Base-by-base conservation (phyloP, 2,113 vertebrate genomes). In the Marcusenius ussheri region DNA sequence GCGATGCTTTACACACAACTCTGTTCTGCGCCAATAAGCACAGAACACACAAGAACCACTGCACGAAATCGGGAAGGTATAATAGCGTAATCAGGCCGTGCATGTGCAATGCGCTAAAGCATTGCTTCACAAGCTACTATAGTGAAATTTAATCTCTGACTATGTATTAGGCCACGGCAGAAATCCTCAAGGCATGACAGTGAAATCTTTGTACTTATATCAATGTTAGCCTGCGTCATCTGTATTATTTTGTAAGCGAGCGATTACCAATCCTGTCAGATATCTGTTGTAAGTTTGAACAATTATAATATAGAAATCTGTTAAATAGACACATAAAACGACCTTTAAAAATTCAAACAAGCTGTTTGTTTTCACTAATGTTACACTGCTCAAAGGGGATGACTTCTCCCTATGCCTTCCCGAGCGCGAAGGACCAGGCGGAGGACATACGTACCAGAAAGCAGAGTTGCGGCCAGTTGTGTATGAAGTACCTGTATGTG, bases 401-500 rank as follows among this genome's bases (percentile, higher is more conserved):
- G 56, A 62, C 24, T n/a, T 24, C 56, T 62, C 6, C 56, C 9
- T 13, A 70, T 35, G 31, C n/a, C 3, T 27, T 70, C 10, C 11
- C 24, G 1, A 27, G 66, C 27, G 66, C 66, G 5, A 74, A 13
- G 13, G 31, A 31, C 84, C n/a, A 21, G 17, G 46, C 39, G 31
- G 39, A 42, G 15, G 5, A 19, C 39, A 84, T 92, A 99, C 98
- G 97, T 97, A 99, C 98, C 98, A 99, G 96, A 95, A 99, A 99
- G 96, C 98, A 99, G 94, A 99, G 98, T 96, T 99, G 98, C 90
- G 98, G 98, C 98, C 98, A 99, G 97, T 99, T 99, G 97, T 99
- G 98, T 96, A 99, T 99, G 97, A 99, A 99, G 97, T 99, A 99
- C 97, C 98, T 98, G 97, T 99, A 99, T 84, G 98, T 99, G 94